These are phyloP conservation scores for Ecliptopera silaceata DNA, from an alignment of 2,888 invertebrate genomes.

Conservation along the genomic window DNA sequence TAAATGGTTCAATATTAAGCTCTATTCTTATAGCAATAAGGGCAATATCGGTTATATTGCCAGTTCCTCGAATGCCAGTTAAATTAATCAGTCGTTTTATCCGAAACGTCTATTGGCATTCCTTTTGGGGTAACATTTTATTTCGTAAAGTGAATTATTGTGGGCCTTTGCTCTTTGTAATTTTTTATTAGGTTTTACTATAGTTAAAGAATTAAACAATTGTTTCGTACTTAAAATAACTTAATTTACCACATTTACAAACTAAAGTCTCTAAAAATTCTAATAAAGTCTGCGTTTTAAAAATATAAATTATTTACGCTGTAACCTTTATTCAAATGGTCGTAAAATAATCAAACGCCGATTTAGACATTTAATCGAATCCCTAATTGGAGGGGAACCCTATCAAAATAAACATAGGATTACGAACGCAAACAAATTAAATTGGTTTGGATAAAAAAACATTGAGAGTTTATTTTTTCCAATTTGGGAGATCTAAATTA, in stretches of 20 bases:
- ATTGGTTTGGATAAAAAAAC: conserved; percentile 44
- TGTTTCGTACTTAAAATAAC: too few relatives aligned
- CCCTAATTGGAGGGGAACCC: conserved; percentile 50
- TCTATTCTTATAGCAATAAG: conserved; percentile 30
- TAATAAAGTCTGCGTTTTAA: not conserved
- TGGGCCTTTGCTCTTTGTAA: conserved; percentile 29
- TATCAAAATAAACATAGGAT: conserved; percentile 52
- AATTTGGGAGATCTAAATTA: conserved; percentile 33
- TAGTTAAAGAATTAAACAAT: too few relatives aligned
- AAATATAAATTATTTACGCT: conserved; percentile 5
- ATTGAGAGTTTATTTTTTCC: conserved; percentile 28
- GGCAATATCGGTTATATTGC: conserved; percentile 31
- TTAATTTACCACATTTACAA: not conserved
- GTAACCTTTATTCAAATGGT: conserved; percentile 15
- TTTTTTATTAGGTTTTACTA: conserved; percentile 8
- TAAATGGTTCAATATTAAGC: conserved; percentile 30
- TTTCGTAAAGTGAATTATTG: conserved; percentile 38
- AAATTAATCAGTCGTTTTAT: conserved; percentile 43
- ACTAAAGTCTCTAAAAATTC: not conserved
- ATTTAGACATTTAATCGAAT: conserved; percentile 39
- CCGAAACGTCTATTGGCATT: conserved; percentile 39
- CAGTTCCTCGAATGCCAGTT: conserved; percentile 39
- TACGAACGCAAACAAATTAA: conserved; percentile 42
- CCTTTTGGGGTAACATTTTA: conserved; percentile 37
- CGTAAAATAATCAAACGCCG: conserved; percentile 26